phyloP scores from a whole-genome alignment of 2,113 vertebrate species.

The Brevimyrus niger region DNA sequence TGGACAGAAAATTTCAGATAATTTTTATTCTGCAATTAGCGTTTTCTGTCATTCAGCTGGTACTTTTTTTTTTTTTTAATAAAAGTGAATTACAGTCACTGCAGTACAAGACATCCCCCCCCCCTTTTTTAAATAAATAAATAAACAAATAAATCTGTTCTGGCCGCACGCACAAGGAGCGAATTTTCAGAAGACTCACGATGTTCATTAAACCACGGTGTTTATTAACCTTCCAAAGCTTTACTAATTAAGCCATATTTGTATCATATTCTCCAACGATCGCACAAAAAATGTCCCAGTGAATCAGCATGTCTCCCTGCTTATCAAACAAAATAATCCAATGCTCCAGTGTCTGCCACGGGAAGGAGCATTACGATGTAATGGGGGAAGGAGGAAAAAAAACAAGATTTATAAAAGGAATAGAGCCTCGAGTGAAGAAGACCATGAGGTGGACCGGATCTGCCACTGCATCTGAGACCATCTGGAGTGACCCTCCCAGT shows the following conservation, averaged over 20 bases:
- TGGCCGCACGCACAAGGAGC: not conserved
- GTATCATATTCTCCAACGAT: not conserved
- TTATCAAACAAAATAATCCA: not conserved
- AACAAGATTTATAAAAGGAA: not conserved
- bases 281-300: not conserved
- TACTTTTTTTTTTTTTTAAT: not conserved
- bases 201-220: not conserved
- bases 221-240: not conserved
- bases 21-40: not conserved
- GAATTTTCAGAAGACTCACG: not conserved
- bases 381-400: not conserved
- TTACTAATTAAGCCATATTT: not conserved
- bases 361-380: not conserved
- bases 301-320: not conserved
- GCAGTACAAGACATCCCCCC: not conserved
- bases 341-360: not conserved
- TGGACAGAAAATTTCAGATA: not conserved
- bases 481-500: constrained; percentile 28
- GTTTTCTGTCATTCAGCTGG: not conserved
- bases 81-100: not conserved
- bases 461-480: constrained; percentile 15
- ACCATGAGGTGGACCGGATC: not conserved
- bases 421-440: not conserved
- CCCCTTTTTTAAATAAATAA: too few species aligned
- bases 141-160: too few species aligned